phyloP scores from a whole-genome alignment of 1,140 invertebrate species.

The Druon quercuslanigerum region DNA sequence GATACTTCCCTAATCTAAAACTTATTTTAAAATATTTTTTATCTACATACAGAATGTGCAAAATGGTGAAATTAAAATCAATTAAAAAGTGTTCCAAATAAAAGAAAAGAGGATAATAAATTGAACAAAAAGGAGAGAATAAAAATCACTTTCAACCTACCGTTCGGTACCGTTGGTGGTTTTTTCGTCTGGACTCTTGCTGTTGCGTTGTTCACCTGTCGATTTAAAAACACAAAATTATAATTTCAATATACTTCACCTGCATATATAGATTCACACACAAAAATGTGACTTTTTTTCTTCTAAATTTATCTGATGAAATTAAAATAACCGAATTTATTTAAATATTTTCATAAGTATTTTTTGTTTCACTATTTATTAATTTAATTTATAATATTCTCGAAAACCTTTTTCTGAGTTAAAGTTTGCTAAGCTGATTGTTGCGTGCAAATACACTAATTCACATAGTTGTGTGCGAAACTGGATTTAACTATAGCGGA shows the following conservation, averaged over 20 bases:
- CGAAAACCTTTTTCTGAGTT: background rate
- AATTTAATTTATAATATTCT: too few species aligned
- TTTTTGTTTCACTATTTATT: too few species aligned
- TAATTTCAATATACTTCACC: constrained; percentile 28
- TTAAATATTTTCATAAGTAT: too few species aligned
- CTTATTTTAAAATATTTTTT: too few species aligned
- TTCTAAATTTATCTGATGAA: too few species aligned
- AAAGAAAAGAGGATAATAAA: background rate
- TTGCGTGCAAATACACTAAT: background rate
- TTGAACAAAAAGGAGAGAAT: constrained; percentile 34
- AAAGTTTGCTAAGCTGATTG: background rate
- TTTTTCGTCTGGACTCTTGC: constrained; percentile 99
- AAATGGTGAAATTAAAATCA: constrained; percentile 18
- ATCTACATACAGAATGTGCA: too few species aligned
- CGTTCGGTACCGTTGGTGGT: constrained; percentile 93
- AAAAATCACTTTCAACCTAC: constrained; percentile 78
- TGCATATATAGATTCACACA: background rate
- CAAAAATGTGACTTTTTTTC: background rate
- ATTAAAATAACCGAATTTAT: too few species aligned
- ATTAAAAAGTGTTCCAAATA: constrained; percentile 5
- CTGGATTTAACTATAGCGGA: background rate
- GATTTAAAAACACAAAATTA: constrained; percentile 53
- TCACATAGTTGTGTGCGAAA: background rate
- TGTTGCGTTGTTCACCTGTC: constrained; percentile 97
- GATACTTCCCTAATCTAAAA: constrained; percentile 34